A percentile compares a stretch with the other conserved stretches of the same genome.
phyloP scores from a whole-genome alignment of 2,113 vertebrate species.

The Halichoerus grypus region DNA sequence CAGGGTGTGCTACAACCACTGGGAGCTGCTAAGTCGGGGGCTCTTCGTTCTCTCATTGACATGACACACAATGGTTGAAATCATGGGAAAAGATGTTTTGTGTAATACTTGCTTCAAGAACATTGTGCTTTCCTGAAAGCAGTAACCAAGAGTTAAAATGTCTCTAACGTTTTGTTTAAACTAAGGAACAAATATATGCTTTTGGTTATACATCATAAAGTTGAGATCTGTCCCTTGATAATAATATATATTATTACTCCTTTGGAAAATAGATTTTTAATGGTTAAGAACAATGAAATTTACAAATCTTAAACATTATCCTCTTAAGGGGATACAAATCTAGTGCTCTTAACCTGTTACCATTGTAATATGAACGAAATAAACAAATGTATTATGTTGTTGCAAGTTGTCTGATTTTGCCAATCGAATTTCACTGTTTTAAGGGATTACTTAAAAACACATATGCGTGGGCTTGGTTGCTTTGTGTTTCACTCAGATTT shows the following conservation, averaged over 20 bases:
- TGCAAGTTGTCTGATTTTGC: slow-evolving; percentile 56
- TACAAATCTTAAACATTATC: slow-evolving; percentile 67
- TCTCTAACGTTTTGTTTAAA: slow-evolving; percentile 68
- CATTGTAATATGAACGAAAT: slow-evolving; percentile 74
- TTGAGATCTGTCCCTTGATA: slow-evolving; percentile 59
- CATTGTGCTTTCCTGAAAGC: slow-evolving; percentile 70
- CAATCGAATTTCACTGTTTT: slow-evolving; percentile 52
- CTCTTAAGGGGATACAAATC: slow-evolving; percentile 62
- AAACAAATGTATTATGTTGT: slow-evolving; percentile 71
- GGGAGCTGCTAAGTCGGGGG: neutral
- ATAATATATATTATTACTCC: slow-evolving; percentile 67
- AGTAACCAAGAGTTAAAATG: slow-evolving; percentile 56
- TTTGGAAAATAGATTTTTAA: slow-evolving; percentile 77
- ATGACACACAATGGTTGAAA: slow-evolving; percentile 40
- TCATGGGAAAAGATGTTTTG: slow-evolving; percentile 47
- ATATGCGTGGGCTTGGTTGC: neutral
- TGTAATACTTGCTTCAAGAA: slow-evolving; percentile 68
- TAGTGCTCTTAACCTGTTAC: slow-evolving; percentile 62
- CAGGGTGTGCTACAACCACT: slow-evolving; percentile 11
- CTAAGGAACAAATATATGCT: slow-evolving; percentile 69
- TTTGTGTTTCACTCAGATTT: slow-evolving; percentile 19
- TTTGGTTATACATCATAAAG: slow-evolving; percentile 61
- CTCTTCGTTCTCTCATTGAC: slow-evolving; percentile 55
- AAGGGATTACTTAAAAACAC: neutral
- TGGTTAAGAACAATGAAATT: slow-evolving; percentile 79